Conservation (phyloP, 2,797 vertebrate species). For the Periparus ater region DNA sequence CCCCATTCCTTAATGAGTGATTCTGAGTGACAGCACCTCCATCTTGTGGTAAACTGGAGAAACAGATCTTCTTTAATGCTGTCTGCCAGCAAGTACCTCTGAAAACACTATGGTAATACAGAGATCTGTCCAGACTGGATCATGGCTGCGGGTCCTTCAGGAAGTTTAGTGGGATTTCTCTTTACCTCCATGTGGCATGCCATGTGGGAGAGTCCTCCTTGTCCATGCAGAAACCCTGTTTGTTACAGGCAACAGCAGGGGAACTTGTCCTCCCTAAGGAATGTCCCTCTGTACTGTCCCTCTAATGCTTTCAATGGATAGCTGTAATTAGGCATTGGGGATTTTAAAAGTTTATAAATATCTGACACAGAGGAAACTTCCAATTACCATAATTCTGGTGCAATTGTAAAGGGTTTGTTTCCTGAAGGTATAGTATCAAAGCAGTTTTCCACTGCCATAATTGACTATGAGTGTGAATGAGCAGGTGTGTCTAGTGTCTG, state of each 20-base stretch:
- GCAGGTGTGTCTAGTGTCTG: accelerated
- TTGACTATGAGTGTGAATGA: background rate
- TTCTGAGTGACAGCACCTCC: slow-evolving; percentile 57
- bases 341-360: background rate
- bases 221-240: background rate
- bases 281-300: background rate
- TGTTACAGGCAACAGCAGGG: background rate
- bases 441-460: background rate
- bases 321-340: background rate
- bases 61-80: background rate
- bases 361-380: background rate
- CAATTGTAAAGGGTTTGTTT: background rate
- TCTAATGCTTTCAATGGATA: background rate
- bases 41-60: slow-evolving; percentile 59
- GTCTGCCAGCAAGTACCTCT: background rate
- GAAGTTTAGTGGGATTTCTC: background rate
- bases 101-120: background rate
- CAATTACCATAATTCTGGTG: background rate
- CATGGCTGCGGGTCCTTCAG: background rate
- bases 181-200: background rate
- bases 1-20: background rate
- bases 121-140: background rate
- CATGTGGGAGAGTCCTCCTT: background rate
- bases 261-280: background rate
- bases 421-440: background rate